Conservation (phyloP, 2,113 vertebrate species). For the Mastomys coucha region DNA sequence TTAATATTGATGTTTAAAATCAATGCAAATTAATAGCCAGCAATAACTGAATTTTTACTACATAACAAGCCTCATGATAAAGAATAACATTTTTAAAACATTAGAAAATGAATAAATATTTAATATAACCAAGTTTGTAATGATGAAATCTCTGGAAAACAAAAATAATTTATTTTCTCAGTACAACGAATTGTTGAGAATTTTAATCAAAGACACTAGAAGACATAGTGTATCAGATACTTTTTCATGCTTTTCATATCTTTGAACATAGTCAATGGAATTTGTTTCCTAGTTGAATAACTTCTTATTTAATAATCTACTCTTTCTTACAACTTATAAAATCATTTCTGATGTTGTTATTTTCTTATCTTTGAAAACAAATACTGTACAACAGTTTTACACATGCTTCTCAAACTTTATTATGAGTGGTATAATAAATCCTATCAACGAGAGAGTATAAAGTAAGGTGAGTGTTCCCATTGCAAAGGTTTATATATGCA, state of each 20-base stretch:
- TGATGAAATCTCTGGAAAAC: background rate
- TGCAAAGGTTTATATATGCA: background rate
- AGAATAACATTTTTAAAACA: background rate
- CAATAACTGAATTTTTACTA: background rate
- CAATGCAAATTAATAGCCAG: background rate
- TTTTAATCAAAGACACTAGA: background rate
- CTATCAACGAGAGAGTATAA: background rate
- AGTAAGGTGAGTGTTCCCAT: background rate
- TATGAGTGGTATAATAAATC: background rate
- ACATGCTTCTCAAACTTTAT: background rate
- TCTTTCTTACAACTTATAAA: background rate
- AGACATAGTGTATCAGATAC: background rate
- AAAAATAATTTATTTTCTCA: background rate
- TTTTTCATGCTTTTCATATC: background rate
- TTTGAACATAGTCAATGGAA: background rate
- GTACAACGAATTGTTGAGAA: background rate
- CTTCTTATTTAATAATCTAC: background rate
- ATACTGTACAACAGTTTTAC: background rate
- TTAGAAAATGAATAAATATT: background rate
- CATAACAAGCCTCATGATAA: background rate
- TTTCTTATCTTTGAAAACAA: conserved; percentile 41
- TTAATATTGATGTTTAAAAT: background rate
- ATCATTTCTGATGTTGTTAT: background rate
- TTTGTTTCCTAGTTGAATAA: background rate
- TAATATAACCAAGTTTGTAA: background rate